These are phyloP conservation scores for Leptopilina drosophilae DNA, from an alignment of 2,888 invertebrate genomes.

Conservation along the genomic window DNA sequence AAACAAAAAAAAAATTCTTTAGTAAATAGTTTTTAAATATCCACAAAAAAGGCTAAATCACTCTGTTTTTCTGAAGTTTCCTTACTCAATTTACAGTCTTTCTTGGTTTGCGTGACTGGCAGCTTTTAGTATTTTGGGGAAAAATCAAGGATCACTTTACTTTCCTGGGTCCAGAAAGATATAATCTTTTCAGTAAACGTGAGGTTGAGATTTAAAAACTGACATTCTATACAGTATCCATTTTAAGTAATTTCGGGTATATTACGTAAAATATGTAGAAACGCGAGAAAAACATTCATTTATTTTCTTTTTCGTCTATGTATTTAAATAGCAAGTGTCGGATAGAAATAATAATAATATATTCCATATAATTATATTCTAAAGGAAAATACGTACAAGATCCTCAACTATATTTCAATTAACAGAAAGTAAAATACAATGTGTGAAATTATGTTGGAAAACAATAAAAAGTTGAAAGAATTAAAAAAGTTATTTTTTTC, in stretches of 20 bases:
- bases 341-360: too few species aligned
- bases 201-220: conserved; percentile 71
- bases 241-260: conserved; percentile 53
- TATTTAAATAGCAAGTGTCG: not conserved
- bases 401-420: not conserved
- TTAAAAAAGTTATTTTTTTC: not conserved
- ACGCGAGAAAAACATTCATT: conserved; percentile 53
- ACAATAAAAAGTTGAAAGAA: not conserved
- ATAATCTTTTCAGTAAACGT: conserved; percentile 70
- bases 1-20: not conserved
- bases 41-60: not conserved
- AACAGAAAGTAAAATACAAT: not conserved
- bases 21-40: conserved; percentile 3
- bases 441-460: not conserved
- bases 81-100: conserved; percentile 11
- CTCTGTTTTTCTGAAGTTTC: conserved; percentile 23
- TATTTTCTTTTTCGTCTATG: not conserved
- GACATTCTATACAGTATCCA: conserved; percentile 67
- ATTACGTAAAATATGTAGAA: conserved; percentile 43
- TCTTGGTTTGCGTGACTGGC: conserved; percentile 46
- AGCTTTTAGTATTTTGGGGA: conserved; percentile 51
- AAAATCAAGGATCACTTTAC: conserved; percentile 54
- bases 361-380: not conserved
- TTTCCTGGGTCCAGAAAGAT: conserved; percentile 55
- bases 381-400: not conserved